These are phyloP conservation scores for Astropecten irregularis DNA, from an alignment of 53 echinoderm and acorn worm genomes.

Conservation along the genomic window DNA sequence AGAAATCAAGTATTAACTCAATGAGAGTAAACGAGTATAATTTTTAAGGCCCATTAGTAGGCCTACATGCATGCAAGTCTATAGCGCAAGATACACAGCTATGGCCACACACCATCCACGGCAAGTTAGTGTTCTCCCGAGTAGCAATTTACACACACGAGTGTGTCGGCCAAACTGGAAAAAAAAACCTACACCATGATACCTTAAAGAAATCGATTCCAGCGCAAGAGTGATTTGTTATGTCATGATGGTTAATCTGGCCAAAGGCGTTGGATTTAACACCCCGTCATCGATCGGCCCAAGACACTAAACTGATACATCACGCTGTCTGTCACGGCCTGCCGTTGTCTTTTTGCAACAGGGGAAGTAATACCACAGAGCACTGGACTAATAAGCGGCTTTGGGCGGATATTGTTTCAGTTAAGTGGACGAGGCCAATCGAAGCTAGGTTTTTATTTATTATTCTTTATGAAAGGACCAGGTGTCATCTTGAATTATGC, in stretches of 20 bases:
- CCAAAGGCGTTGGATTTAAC: constrained; percentile 27
- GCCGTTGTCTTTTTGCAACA: not conserved
- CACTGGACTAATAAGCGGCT: constrained; percentile 6
- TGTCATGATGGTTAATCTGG: not conserved
- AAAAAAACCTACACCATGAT: not conserved
- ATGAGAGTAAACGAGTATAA: too few species aligned
- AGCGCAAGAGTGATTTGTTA: constrained; percentile 23
- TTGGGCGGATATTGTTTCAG: constrained; percentile 6
- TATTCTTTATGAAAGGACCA: constrained; percentile 17
- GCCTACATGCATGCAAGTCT: too few species aligned
- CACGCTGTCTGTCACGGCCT: not conserved
- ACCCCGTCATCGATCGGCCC: constrained; percentile 14
- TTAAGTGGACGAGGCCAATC: not conserved
- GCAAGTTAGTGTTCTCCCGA: too few species aligned
- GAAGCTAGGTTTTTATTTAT: not conserved
- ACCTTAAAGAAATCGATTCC: constrained; percentile 4
- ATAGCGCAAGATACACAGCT: too few species aligned
- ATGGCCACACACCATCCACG: too few species aligned
- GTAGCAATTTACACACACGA: too few species aligned
- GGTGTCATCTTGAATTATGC: not conserved
- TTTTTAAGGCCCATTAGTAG: too few species aligned
- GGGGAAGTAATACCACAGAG: not conserved
- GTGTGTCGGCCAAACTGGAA: too few species aligned
- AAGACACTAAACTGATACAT: not conserved
- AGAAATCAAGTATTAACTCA: too few species aligned